Conservation (phyloP, 2,113 vertebrate species). For the Cyanoramphus novaezelandiae region DNA sequence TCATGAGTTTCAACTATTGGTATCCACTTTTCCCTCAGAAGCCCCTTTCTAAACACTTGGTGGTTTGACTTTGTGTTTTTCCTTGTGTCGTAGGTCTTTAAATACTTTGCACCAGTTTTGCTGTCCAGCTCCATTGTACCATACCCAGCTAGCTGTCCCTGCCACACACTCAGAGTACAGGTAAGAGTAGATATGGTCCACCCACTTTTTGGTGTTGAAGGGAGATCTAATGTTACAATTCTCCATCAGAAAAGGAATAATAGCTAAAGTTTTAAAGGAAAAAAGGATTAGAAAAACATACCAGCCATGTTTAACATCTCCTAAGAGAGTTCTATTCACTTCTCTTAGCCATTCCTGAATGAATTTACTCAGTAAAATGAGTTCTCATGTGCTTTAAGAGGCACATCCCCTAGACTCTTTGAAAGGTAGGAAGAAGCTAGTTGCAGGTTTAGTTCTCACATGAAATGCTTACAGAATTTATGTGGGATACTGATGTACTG, state of each 20-base stretch:
- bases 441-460: not conserved
- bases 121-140: constrained; percentile 75
- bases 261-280: not conserved
- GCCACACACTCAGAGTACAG: constrained; percentile 79
- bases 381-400: not conserved
- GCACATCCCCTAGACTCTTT: not conserved
- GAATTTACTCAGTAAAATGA: not conserved
- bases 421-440: not conserved
- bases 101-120: constrained; percentile 79
- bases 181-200: constrained; percentile 75
- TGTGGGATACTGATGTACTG: not conserved
- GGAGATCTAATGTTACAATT: not conserved
- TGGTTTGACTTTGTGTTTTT: constrained; percentile 78
- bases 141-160: constrained; percentile 78
- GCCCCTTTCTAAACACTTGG: constrained; percentile 44
- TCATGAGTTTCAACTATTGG: not conserved
- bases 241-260: not conserved
- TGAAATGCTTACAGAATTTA: not conserved
- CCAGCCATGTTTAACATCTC: not conserved
- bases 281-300: not conserved
- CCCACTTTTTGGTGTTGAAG: not conserved
- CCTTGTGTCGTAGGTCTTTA: constrained; percentile 79
- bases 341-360: not conserved
- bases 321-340: not conserved
- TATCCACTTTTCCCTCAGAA: not conserved